Percentiles rank a stretch among this genome's conserved stretches.
Conservation (phyloP, 2,113 vertebrate species). For the Ovis canadensis region DNA sequence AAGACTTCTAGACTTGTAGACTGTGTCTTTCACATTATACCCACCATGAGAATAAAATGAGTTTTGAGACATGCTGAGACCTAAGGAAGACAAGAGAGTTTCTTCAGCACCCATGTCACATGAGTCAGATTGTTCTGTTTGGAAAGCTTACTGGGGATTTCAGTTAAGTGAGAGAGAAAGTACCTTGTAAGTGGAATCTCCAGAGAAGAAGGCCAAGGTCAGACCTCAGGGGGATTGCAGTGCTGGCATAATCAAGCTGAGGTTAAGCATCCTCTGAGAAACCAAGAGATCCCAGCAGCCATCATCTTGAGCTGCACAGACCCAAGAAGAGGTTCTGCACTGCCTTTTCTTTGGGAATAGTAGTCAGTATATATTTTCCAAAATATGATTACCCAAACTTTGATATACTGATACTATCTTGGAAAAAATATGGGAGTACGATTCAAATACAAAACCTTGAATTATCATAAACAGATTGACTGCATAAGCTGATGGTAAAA, state of each 20-base stretch:
- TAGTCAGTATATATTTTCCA: too few relatives aligned
- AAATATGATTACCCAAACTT: not conserved
- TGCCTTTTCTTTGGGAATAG: not conserved
- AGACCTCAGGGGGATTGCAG: not conserved
- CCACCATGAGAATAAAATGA: not conserved
- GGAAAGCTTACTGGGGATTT: not conserved
- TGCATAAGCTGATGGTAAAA: not conserved
- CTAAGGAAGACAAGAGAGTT: not conserved
- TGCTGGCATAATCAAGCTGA: not conserved
- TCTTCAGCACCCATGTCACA: not conserved
- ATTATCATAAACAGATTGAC: not conserved
- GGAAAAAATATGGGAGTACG: not conserved
- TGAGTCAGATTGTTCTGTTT: not conserved
- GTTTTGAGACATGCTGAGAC: not conserved
- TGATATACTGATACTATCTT: not conserved
- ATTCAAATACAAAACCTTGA: not conserved
- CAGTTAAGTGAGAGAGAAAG: not conserved
- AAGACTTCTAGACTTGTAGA: not conserved
- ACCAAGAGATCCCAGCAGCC: not conserved
- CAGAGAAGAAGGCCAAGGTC: not conserved
- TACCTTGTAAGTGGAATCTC: not conserved
- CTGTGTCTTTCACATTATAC: not conserved
- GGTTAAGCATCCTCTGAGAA: not conserved
- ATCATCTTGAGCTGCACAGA: not conserved
- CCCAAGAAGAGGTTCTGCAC: not conserved